Evolutionary conservation across 2,113 vertebrate genomes (phyloP), one percentile per base, ranked within the genome.

Genomic region (Brachirus orientalis): DNA sequence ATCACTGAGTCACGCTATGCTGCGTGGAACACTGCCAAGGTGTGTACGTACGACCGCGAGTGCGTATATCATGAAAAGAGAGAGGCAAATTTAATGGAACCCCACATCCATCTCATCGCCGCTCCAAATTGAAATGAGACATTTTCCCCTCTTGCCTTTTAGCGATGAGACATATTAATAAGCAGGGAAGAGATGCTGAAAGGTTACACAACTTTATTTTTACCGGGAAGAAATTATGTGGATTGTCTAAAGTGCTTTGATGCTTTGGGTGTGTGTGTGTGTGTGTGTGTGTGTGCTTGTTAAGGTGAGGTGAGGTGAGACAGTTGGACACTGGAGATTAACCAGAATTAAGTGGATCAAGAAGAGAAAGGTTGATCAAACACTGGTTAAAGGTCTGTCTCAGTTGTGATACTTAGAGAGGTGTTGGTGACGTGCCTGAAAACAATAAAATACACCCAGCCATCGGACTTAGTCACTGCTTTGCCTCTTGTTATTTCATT

Each of bases 51-150:
- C 18, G 20, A 68, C 74, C 18, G 58, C 0, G 14, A 79, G 59
- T 57, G 63, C 73, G 75, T 75, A 58, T 79, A 60, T 83, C 52
- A 54, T 59, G 62, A 59, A 71, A 62, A 59, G 63, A 61, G 61
- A 76, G 62, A 51, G 63, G 58, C 58, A 65, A 69, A 68, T 86
- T 75, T 86, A 87, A 82, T 75, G 63, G 66, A 77, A 81, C 46
- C 74, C n/a, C 77, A 80, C 84, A 82, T 80, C 77, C 75, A 74
- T 86, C 82, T 82, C 77, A 67, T 69, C 53, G 37, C 53, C 41
- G 44, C 78, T 80, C 52, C 50, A 91, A 83, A 89, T 91, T 91
- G 86, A 91, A 91, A 90, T 89, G 88, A 90, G 90, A 89, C 87
- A 90, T 91, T 92, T 89, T 88, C 80, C 46, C 82, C 77, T 62